phyloP scores from a whole-genome alignment of 2,113 vertebrate genomes.

The Cebus imitator region DNA sequence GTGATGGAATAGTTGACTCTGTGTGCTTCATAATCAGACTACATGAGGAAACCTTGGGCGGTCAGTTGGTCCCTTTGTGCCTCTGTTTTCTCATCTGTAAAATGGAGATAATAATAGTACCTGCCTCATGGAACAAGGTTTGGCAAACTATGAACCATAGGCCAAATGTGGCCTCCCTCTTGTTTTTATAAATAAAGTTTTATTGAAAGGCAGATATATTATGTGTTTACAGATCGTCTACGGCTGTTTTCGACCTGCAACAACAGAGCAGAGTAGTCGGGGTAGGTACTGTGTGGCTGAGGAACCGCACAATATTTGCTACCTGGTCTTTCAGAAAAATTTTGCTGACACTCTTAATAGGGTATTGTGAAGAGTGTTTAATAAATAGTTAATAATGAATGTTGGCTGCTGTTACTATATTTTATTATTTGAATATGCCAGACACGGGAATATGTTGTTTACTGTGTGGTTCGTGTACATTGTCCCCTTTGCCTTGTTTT shows the following conservation, averaged over 20 bases:
- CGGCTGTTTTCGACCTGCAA: background rate
- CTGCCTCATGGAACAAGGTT: background rate
- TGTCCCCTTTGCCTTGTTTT: background rate
- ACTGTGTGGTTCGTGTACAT: background rate
- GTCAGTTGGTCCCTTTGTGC: background rate
- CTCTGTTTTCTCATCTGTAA: background rate
- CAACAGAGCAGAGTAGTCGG: background rate
- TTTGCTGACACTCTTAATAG: background rate
- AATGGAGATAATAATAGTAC: background rate
- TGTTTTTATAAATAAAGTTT: slow-evolving; percentile 10
- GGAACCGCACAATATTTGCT: background rate
- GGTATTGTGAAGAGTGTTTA: background rate
- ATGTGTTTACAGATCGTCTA: background rate
- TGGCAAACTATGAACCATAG: fast-evolving
- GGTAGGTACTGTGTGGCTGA: background rate
- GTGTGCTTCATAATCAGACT: background rate
- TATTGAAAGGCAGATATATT: background rate
- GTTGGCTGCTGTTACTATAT: background rate
- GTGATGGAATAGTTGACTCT: no score
- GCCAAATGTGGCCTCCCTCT: background rate
- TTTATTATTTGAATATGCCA: background rate
- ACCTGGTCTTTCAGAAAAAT: background rate
- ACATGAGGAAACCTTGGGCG: no score
- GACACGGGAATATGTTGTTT: background rate
- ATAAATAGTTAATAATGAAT: background rate